These are phyloP conservation scores for Nephotettix cincticeps DNA, from an alignment of 1,140 invertebrate genomes.

Conservation along the genomic window DNA sequence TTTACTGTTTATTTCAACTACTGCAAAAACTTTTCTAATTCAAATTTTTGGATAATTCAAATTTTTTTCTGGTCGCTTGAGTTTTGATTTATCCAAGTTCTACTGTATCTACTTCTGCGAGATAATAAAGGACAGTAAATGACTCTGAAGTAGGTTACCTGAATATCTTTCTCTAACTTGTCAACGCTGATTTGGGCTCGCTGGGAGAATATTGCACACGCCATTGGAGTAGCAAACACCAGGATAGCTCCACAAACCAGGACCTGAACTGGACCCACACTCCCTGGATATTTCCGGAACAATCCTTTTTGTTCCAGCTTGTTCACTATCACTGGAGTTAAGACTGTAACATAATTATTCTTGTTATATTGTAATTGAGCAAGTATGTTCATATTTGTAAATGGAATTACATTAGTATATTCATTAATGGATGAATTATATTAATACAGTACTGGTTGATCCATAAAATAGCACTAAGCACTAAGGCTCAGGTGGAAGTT, in stretches of 20 bases:
- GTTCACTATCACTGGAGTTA: conserved; percentile 69
- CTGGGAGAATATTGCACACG: conserved; percentile 79
- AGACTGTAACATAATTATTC: conserved; percentile 54
- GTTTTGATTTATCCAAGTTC: too few species aligned
- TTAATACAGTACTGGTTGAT: too few species aligned
- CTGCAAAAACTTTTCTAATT: not conserved
- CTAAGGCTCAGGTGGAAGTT: too few species aligned
- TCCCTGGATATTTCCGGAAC: conserved; percentile 55
- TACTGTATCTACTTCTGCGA: not conserved
- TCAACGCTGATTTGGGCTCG: conserved; percentile 54
- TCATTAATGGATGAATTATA: not conserved
- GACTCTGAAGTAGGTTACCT: conserved; percentile 33
- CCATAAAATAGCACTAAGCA: too few species aligned
- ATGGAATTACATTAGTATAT: not conserved
- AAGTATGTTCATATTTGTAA: not conserved
- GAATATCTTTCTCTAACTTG: conserved; percentile 50
- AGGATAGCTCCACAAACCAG: conserved; percentile 69
- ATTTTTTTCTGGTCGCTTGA: too few species aligned
- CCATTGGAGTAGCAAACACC: conserved; percentile 80
- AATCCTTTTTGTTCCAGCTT: conserved; percentile 59
- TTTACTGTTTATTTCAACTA: too few species aligned
- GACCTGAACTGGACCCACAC: conserved; percentile 62
- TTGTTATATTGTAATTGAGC: too few species aligned
- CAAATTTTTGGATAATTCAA: too few species aligned
- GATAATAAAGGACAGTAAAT: not conserved